A percentile compares a stretch with the other conserved stretches of the same genome.
phyloP scores from a whole-genome alignment of 2,888 invertebrate genomes.

The Cantharis lateralis region DNA sequence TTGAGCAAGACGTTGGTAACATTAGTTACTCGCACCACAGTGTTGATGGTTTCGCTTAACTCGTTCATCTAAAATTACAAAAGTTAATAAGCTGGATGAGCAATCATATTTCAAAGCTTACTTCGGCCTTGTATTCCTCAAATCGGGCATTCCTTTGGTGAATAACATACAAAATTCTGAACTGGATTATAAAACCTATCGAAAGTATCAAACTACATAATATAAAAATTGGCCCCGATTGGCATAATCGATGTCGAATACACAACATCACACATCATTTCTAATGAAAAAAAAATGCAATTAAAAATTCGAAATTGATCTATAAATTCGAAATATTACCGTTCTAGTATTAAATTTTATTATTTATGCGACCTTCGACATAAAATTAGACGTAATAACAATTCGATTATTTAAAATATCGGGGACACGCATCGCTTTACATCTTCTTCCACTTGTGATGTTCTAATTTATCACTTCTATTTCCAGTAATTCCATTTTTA shows the following conservation, averaged over 20 bases:
- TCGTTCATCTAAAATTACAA: slow-evolving; percentile 51
- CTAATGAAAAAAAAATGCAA: background rate
- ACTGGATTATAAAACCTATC: slow-evolving; percentile 54
- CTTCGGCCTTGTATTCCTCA: slow-evolving; percentile 56
- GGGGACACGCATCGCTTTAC: background rate
- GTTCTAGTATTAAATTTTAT: background rate
- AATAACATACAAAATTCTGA: slow-evolving; percentile 57
- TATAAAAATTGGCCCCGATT: slow-evolving; percentile 42
- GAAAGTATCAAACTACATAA: slow-evolving; percentile 41
- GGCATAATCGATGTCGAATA: slow-evolving; percentile 41
- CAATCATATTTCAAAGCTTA: slow-evolving; percentile 33
- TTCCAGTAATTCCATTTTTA: background rate
- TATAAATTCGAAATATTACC: background rate
- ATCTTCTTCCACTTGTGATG: background rate
- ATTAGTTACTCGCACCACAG: slow-evolving; percentile 48
- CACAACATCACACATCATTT: slow-evolving; percentile 39
- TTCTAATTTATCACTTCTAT: background rate
- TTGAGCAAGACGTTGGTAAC: slow-evolving; percentile 38
- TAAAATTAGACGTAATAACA: background rate
- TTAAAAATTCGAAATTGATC: background rate
- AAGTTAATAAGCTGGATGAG: background rate
- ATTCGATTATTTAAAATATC: background rate
- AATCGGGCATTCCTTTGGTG: slow-evolving; percentile 57
- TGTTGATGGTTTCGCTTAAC: slow-evolving; percentile 52
- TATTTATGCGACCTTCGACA: background rate